Base-by-base conservation (phyloP, 2,888 invertebrate species). In the Pollenia angustigena region DNA sequence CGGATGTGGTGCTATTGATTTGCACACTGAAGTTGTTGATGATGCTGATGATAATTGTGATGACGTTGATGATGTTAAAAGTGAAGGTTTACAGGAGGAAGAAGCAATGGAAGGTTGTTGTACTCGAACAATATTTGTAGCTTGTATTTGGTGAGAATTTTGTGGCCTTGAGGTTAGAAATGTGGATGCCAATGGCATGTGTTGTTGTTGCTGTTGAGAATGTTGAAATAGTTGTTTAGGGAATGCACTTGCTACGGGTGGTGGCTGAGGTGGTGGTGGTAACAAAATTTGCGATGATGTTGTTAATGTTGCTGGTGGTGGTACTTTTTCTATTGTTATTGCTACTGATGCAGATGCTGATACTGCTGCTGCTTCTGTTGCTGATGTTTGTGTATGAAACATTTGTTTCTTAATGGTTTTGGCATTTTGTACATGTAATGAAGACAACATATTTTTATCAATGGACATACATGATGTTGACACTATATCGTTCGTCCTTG, bases 331-430 rank as follows among this genome's bases (percentile, higher is more conserved):
- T n/a, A 12, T 42, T 23, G 12, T 32, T 54, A 56, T 2, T 74
- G 78, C 3, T 44, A 54, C 10, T 60, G 62, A 11, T 18, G 50
- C 48, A 66, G 23, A 42, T 56, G 75, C 44, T 40, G 54, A n/a
- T 64, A 54, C 48, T 71, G 71, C 2, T 32, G 74, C 40, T 76
- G 80, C 14, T 71, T 48, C 52, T 50, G 79, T 6, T 62, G 75
- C 10, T 64, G 72, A 46, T 62, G 72, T 68, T 78, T 88, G 88
- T 82, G 88, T 85, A 85, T 88, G 87, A 85, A 91, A 90, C 88
- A 91, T 88, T 90, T 90, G 90, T 78, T 91, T 91, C 75, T 89
- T 89, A 52, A 90, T 54, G 75, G 88, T 88, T 87, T 91, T 91
- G 79, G 87, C 83, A 81, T 89, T 89, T 44, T 86, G 85, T 60